Base-by-base conservation (phyloP, 1,140 invertebrate genomes). In the Zophobas morio region DNA sequence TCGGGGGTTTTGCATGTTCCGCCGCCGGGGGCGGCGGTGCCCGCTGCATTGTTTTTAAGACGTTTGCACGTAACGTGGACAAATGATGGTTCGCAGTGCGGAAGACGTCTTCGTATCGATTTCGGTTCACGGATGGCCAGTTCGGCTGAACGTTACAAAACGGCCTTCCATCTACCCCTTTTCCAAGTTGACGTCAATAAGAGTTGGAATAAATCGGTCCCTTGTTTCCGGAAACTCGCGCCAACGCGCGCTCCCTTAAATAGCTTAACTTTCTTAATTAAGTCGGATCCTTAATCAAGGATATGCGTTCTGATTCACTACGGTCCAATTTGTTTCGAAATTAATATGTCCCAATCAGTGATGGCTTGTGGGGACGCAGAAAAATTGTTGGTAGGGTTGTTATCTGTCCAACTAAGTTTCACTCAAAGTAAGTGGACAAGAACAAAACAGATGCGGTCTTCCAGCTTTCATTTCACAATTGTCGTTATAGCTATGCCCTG, bases 251-350 rank as follows among this genome's bases (percentile, higher is more conserved):
- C n/a, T n/a, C 60, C 60, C 39, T 66, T 66, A 66, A 66, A 66
- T 66, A 66, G 60, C 60, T 66, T 66, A 66, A 66, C 60, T 66
- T 66, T 66, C 60, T 66, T 66, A 66, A 66, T 66, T 66, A 66
- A 66, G 60, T 66, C 60, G 60, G 42, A 6, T 66, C 60, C 60
- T 66, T 66, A 40, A 66, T 66, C 60, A 42, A 36, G 6, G n/a
- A 40, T 66, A 66, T 66, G 60, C 60, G 33, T 66, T 60, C 35
- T 39, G 60, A 66, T 66, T 63, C 57, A 34, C 57, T 8, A 8
- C 8, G n/a, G 35, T 60, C 56, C 56, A 54, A 54, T 54, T 54
- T 54, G 53, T 54, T 54, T 6, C 56, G 34, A 60, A 60, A 60
- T 60, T 35, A 60, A 60, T 60, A 60, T 60, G 37, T 60, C 8